Percentiles rank a stretch among this genome's conserved stretches.
These are phyloP conservation scores for Tetanocera ferruginea DNA, from an alignment of 2,888 invertebrate species.

Conservation along the genomic window DNA sequence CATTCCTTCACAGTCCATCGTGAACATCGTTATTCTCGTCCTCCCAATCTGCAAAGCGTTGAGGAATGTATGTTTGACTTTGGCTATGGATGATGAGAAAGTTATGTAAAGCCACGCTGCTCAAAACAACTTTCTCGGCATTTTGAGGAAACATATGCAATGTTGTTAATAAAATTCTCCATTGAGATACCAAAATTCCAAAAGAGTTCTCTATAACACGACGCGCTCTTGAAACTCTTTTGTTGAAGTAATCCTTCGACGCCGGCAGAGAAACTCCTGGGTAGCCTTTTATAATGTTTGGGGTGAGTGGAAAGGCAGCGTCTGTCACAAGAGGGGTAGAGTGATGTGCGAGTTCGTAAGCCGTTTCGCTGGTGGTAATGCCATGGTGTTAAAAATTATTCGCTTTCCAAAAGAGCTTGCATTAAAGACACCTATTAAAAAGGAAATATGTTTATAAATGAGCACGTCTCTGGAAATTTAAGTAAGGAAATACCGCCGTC, in stretches of 20 bases:
- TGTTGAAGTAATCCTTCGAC: constrained; percentile 42
- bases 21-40: background rate
- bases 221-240: constrained; percentile 37
- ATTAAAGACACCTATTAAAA: too few relatives aligned
- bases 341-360: too few relatives aligned
- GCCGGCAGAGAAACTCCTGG: too few relatives aligned
- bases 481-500: constrained; percentile 27
- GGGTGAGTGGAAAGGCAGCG: too few relatives aligned
- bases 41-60: background rate
- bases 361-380: too few relatives aligned
- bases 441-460: too few relatives aligned
- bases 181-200: constrained; percentile 46
- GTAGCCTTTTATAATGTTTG: too few relatives aligned
- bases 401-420: too few relatives aligned
- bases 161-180: constrained; percentile 41
- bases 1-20: background rate
- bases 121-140: constrained; percentile 42
- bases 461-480: constrained; percentile 6
- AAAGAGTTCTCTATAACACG: constrained; percentile 44
- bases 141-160: constrained; percentile 44
- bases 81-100: constrained; percentile 36
- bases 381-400: too few relatives aligned
- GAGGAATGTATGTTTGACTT: background rate
- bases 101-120: constrained; percentile 45
- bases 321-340: too few relatives aligned